These are phyloP conservation scores for Julus scanicus DNA, from an alignment of 2,888 invertebrate species.

Conservation along the genomic window DNA sequence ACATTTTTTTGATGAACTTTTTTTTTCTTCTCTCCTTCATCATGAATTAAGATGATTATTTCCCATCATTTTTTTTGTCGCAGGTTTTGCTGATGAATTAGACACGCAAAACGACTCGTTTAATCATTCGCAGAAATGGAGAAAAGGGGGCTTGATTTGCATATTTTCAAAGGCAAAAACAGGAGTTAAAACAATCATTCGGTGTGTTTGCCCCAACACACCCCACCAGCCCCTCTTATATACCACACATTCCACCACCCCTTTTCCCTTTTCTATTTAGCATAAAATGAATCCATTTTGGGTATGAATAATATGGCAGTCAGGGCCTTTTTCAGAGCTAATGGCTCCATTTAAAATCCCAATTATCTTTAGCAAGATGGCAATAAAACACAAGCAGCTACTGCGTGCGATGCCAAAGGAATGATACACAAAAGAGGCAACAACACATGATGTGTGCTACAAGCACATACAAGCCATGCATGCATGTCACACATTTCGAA, in stretches of 20 bases:
- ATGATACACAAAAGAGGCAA: too few species aligned
- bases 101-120: not conserved
- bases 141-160: not conserved
- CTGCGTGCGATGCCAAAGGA: not conserved
- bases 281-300: constrained; percentile 54
- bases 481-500: too few species aligned
- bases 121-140: constrained; percentile 1
- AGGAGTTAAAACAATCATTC: constrained; percentile 5
- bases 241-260: not conserved
- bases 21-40: not conserved
- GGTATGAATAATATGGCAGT: constrained; percentile 52
- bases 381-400: constrained; percentile 53
- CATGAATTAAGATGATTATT: constrained; percentile 22
- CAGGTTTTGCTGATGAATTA: constrained; percentile 6
- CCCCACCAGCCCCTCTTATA: not conserved
- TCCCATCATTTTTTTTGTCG: constrained; percentile 25
- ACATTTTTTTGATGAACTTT: constrained; percentile 20
- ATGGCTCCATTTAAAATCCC: constrained; percentile 57
- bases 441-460: too few species aligned
- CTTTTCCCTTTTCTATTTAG: not conserved
- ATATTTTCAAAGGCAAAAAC: not conserved
- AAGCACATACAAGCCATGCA: too few species aligned
- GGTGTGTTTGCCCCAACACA: not conserved
- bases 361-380: constrained; percentile 57
- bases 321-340: constrained; percentile 49